A percentile compares a stretch with the other conserved stretches of the same genome.
These are phyloP conservation scores for Gobio gobio DNA, from an alignment of 2,113 vertebrate species.

Conservation along the genomic window DNA sequence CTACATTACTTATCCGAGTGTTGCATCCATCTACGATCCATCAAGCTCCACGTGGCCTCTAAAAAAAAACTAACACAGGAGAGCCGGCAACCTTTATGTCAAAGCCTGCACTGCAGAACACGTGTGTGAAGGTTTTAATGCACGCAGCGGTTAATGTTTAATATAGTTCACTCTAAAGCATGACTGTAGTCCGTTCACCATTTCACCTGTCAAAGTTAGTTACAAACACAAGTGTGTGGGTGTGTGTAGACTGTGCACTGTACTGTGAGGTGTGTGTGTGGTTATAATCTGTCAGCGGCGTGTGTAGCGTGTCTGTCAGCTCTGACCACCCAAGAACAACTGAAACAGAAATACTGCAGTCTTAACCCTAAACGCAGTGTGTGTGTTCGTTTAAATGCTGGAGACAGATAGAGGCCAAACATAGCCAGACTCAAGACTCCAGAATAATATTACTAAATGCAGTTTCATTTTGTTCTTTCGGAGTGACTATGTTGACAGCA, in stretches of 20 bases:
- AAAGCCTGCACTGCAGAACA: slow-evolving; percentile 4
- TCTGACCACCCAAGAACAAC: slow-evolving; percentile 57
- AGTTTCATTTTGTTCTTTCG: slow-evolving; percentile 11
- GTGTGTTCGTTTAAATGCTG: slow-evolving; percentile 22
- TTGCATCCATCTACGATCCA: not conserved
- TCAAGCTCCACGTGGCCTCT: not conserved
- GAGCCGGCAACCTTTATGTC: not conserved
- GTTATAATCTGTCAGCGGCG: slow-evolving; percentile 47
- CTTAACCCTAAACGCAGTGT: slow-evolving; percentile 34
- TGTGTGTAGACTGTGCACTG: slow-evolving; percentile 33
- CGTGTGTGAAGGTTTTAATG: slow-evolving; percentile 61
- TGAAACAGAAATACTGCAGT: slow-evolving; percentile 48
- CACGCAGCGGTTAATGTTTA: slow-evolving; percentile 66
- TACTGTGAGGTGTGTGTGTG: slow-evolving; percentile 48
- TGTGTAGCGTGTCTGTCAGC: slow-evolving; percentile 45
- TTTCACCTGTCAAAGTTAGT: slow-evolving; percentile 47
- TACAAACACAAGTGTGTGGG: slow-evolving; percentile 54
- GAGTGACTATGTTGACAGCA: not conserved
- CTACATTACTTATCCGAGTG: slow-evolving; percentile 12
- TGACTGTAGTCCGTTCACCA: slow-evolving; percentile 6
- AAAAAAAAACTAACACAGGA: not conserved
- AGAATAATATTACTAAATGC: slow-evolving; percentile 3
- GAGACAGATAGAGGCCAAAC: slow-evolving; percentile 60
- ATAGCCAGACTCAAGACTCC: slow-evolving; percentile 64
- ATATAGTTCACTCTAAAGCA: slow-evolving; percentile 28